Percentiles rank a stretch among this genome's conserved stretches.
phyloP scores from a whole-genome alignment of 2,113 vertebrate genomes.

The Orientallactaga bullata region DNA sequence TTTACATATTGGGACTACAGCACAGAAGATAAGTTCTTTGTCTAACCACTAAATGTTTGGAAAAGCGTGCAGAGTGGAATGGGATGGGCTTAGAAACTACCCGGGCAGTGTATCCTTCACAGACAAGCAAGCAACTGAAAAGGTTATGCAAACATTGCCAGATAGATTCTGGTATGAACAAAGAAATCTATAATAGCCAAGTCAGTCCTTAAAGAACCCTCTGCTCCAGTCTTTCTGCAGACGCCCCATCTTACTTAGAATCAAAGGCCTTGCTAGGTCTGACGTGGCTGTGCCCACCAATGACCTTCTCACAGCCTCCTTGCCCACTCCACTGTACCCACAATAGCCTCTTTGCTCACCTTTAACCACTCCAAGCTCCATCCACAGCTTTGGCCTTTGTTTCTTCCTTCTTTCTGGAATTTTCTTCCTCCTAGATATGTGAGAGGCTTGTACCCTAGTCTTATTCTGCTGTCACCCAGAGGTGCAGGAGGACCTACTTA shows the following conservation, averaged over 20 bases:
- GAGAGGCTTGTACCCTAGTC: neutral
- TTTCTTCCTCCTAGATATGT: neutral
- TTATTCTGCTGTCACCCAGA: neutral
- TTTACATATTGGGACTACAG: neutral
- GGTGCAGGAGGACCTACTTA: neutral
- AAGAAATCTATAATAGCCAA: neutral
- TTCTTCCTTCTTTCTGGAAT: neutral
- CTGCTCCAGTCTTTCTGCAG: neutral
- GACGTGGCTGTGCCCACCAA: neutral
- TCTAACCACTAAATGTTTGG: neutral
- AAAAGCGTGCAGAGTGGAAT: neutral
- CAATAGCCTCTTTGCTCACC: neutral
- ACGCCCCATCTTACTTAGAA: neutral
- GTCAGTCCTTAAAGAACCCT: neutral
- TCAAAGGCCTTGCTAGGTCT: neutral
- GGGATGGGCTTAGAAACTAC: neutral
- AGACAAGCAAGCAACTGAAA: slow-evolving; percentile 8
- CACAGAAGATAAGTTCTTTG: neutral
- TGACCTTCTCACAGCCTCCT: too few relatives aligned
- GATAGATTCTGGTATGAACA: slow-evolving; percentile 20
- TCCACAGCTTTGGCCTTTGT: neutral
- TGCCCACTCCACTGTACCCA: neutral
- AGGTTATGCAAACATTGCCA: neutral
- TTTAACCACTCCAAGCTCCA: neutral
- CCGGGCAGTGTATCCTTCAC: neutral